Evolutionary conservation across 1,140 invertebrate genomes (phyloP), one percentile per base, ranked within the genome.

Genomic region (Aphaenogaster ashmeadi): DNA sequence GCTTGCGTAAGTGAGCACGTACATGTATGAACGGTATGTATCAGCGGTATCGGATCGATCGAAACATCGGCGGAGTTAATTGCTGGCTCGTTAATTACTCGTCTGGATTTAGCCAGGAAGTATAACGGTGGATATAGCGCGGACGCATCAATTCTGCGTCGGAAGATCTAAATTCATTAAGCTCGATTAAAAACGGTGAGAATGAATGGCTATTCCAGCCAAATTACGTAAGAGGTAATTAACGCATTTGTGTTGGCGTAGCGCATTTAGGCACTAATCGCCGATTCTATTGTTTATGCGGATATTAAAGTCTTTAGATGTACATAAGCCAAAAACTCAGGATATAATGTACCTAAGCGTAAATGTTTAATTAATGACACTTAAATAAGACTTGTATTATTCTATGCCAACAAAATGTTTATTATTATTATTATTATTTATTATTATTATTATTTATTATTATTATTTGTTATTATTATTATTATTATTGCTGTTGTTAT

Each of bases 51-150:
- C 38, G 7, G 47, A 9, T 83, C 85, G 86, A 87, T 90, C 88
- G 77, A 83, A 87, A 81, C 47, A 72, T 89, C 62, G 71, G 41
- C 41, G 18, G 64, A 78, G 78, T 89, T 90, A 90, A 90, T 90
- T 89, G 77, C 72, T 50, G 13, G 54, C 62, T 83, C 58, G 88
- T 89, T 90, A 90, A 89, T 90, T 89, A 87, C 85, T 78, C 88
- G 56, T 56, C 41, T 54, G 84, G 50, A 75, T 72, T 89, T 79
- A 84, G 50, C 72, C 84, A 50, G 69, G 54, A 84, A 74, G 71
- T 72, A 88, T 71, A 44, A 52, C 58, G 50, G 11, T 75, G n/a
- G 47, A 88, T 72, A 71, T 69, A 33, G 44, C 71, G 52, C 62
- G 56, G 18, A 27, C 47, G 83, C 83, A 74, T 75, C 80, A 75